Evolutionary conservation across 2,113 vertebrate genomes (phyloP).

Genomic region (Caloenas nicobarica): DNA sequence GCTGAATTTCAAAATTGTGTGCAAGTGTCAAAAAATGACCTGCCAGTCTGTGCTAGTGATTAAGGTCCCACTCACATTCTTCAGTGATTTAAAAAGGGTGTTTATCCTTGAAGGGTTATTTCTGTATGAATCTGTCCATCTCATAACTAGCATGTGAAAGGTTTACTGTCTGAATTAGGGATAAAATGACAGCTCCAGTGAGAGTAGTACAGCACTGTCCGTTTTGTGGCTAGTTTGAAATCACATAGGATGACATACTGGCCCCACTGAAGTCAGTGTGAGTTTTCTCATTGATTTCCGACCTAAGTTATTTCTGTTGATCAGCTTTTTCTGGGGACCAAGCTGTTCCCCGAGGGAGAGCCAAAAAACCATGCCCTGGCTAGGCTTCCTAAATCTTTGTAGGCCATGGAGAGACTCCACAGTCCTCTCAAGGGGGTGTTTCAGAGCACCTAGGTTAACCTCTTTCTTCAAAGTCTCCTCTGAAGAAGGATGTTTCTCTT

Average conservation of each 20-base stretch:
- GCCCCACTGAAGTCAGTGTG: not conserved
- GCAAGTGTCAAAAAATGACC: slow-evolving; percentile 73
- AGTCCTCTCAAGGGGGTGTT: not conserved
- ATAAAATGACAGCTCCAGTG: slow-evolving; percentile 22
- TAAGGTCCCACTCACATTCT: slow-evolving; percentile 61
- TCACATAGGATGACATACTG: not conserved
- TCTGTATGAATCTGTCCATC: slow-evolving; percentile 63
- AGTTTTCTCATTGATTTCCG: slow-evolving; percentile 1
- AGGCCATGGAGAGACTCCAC: not conserved
- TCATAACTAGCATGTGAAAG: slow-evolving; percentile 37
- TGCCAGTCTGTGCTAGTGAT: slow-evolving; percentile 70
- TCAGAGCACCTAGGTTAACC: not conserved
- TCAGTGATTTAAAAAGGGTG: slow-evolving; percentile 66
- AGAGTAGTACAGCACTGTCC: not conserved
- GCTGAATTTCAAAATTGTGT: slow-evolving; percentile 71
- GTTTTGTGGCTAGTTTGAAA: slow-evolving; percentile 5
- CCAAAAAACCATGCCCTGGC: not conserved
- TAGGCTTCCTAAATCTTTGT: not conserved
- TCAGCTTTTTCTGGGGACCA: not conserved
- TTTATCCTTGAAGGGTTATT: slow-evolving; percentile 74
- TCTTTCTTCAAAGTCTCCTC: not conserved
- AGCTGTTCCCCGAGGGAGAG: not conserved
- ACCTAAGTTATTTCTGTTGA: not conserved
- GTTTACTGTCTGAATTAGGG: slow-evolving; percentile 40
- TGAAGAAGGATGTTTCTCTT: not conserved